Evolutionary conservation across 2,888 invertebrate genomes (phyloP), one percentile per base, ranked within the genome.

Genomic region (Myopa testacea): DNA sequence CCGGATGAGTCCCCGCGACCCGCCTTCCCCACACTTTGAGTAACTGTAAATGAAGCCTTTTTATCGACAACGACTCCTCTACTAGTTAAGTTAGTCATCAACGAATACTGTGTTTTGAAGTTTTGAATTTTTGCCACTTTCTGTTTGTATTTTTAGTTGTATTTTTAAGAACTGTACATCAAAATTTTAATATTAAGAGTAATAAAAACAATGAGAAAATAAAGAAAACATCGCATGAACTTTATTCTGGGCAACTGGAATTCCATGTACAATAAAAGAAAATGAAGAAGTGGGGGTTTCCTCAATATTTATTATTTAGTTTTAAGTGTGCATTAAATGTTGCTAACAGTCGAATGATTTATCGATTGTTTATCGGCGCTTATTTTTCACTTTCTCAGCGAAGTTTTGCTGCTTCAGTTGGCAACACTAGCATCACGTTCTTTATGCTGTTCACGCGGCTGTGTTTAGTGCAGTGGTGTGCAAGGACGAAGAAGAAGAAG

Each of bases 111-210:
- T 72, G n/a, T 45, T 40, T 10, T 38, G 12, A 16, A 12, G 19
- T 68, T 69, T 45, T 67, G 34, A 40, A 62, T 26, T 67, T 55
- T 75, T 52, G 58, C 19, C 50, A 69, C 8, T 58, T 75, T 60
- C 19, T 58, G 38, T 67, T 68, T 40, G 5, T 40, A 14, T 26
- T 68, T 75, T 65, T 55, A 72, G 60, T 69, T 34, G 69, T 69
- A 50, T 55, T 75, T 38, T 75, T 75, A 75, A 75, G 75, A 68
- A 60, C n/a, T 75, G 75, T 75, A 75, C 34, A 68, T 75, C 75
- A 69, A 75, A 75, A 75, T 75, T 75, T 14, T 75, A 68, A 68
- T 40, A 16, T 75, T 75, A 75, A 75, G 75, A 38, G 65, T 52
- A 62, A 16, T 52, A 70, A 75, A 75, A 68, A 26, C 16, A 26